These are phyloP conservation scores for Aselliscus stoliczkanus DNA, from an alignment of 2,797 vertebrate genomes.

Conservation along the genomic window DNA sequence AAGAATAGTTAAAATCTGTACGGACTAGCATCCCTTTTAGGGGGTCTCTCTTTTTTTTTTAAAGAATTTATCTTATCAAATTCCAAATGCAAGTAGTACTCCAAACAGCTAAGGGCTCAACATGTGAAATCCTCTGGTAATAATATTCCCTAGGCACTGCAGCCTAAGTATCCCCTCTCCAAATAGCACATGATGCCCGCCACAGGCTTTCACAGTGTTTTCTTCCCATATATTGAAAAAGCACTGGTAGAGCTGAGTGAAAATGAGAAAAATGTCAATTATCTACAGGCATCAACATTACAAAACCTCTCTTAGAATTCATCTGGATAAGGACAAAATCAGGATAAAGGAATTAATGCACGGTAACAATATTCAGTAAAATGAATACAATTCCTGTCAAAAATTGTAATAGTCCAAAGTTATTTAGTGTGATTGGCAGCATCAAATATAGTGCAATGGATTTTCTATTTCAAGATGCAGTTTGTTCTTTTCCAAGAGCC, in stretches of 20 bases:
- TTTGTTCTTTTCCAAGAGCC: not conserved
- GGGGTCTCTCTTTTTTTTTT: not conserved
- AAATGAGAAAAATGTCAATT: constrained; percentile 33
- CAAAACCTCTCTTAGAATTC: constrained; percentile 46
- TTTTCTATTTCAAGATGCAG: constrained; percentile 50
- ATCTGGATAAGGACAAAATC: constrained; percentile 43
- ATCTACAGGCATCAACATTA: not conserved
- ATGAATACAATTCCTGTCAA: constrained; percentile 35
- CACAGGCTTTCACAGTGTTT: not conserved
- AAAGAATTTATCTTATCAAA: constrained; percentile 11
- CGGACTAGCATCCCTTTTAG: not conserved
- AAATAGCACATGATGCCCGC: not conserved
- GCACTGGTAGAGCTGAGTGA: not conserved
- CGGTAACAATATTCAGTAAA: constrained; percentile 11
- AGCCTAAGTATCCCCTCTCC: not conserved
- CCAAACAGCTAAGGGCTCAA: not conserved
- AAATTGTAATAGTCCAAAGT: constrained; percentile 25
- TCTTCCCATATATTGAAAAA: not conserved
- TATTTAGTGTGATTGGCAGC: constrained; percentile 22
- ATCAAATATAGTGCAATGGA: constrained; percentile 20
- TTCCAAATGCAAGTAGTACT: not conserved
- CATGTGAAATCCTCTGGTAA: not conserved
- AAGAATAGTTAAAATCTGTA: not conserved
- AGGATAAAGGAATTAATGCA: constrained; percentile 32
- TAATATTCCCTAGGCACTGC: not conserved